Percentiles rank a stretch among this genome's conserved stretches.
phyloP scores from a whole-genome alignment of 2,113 vertebrate genomes.

The Eptesicus fuscus region DNA sequence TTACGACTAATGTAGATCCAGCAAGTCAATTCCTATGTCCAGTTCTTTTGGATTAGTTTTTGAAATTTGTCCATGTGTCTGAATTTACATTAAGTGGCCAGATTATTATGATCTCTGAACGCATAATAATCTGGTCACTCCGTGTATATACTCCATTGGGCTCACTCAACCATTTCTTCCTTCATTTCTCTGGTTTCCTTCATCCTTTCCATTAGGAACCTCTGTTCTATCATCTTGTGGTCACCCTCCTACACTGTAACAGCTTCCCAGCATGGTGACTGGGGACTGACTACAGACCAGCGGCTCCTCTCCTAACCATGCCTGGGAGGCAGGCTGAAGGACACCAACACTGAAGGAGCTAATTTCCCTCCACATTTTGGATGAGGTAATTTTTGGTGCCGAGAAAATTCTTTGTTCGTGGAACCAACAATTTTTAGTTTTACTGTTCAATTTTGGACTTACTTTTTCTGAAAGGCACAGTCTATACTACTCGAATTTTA shows the following conservation, averaged over 20 bases:
- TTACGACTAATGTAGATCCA: not conserved
- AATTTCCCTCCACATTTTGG: not conserved
- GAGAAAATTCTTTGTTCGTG: not conserved
- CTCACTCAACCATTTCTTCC: not conserved
- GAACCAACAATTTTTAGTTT: slow-evolving; percentile 10
- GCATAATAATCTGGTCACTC: no score
- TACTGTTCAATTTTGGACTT: slow-evolving; percentile 3
- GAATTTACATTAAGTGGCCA: not conserved
- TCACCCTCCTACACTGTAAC: slow-evolving; percentile 6
- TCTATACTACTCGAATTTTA: not conserved
- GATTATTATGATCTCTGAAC: no score
- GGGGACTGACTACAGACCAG: slow-evolving; percentile 2
- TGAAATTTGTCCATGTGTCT: not conserved
- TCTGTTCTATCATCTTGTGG: not conserved
- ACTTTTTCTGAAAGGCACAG: not conserved
- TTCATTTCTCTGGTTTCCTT: slow-evolving; percentile 7
- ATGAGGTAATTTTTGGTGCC: not conserved
- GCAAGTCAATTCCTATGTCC: not conserved
- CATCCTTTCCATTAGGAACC: slow-evolving; percentile 8
- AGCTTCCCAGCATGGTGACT: not conserved
- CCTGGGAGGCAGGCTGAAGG: not conserved
- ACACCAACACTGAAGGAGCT: not conserved
- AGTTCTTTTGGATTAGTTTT: not conserved
- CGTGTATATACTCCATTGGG: not conserved
- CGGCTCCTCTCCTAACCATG: not conserved